Evolutionary conservation across 1,140 invertebrate species (phyloP), one percentile per base, ranked within the genome.

Genomic region (Babylonia areolata): DNA sequence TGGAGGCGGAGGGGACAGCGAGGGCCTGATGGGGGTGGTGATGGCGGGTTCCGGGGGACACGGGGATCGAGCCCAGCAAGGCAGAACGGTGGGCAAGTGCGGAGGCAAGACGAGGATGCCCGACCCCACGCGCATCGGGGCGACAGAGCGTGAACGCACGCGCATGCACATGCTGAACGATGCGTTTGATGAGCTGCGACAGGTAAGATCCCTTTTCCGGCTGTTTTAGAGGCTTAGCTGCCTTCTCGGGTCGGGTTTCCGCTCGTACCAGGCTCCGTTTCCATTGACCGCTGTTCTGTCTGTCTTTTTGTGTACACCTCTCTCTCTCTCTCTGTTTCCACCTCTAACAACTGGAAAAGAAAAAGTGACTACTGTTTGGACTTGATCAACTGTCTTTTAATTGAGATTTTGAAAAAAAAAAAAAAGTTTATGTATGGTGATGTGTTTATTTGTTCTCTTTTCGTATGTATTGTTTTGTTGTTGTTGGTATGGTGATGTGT

Each of bases 131-230:
- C 86, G 93, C 35, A 78, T 90, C 3, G 91, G 92, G n/a, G 93
- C 93, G 0, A 93, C 93, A 2, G 90, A 93, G 84, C 69, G 94
- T 35, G 94, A 95, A 89, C 87, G 94, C 40, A 93, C 92, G n/a
- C 86, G 94, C 23, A 95, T 95, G 94, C 94, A 94, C 85, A 90
- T 92, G 89, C 81, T 95, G 11, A 95, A 95, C 85, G 93, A 94
- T 81, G 94, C 94, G 2, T 95, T 94, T 89, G 94, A 95, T 73
- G 91, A 92, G 51, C 90, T 95, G 2, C 85, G 94, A 37, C 91
- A 92, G 89, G 82, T 84, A 46, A 69, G 82, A 46, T n/a, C 58
- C 5, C 3, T 40, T 80, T 54, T 81, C 31, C 3, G 58, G n/a
- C n/a, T n/a, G n/a, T n/a, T n/a, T n/a, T n/a, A n/a, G n/a, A n/a